Evolutionary conservation across 2,888 invertebrate genomes (phyloP).

Genomic region (Epistrophe grossulariae): DNA sequence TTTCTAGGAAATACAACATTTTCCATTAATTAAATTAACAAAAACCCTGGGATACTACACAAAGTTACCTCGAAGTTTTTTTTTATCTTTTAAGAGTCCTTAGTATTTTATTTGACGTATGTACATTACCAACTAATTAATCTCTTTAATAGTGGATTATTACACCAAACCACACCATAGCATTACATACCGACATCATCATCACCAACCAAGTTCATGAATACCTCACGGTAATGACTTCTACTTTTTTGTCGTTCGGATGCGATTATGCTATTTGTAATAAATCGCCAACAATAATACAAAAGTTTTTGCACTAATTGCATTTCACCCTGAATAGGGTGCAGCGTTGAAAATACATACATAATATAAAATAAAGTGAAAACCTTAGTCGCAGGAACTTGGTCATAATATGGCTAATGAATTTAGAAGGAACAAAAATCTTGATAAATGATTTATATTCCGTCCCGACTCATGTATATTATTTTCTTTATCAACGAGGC

Average conservation of each 20-base stretch:
- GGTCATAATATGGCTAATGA: too few species aligned
- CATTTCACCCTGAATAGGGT: conserved; percentile 43
- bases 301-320: conserved; percentile 63
- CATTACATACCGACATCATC: background rate
- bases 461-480: too few species aligned
- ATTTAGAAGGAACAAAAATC: too few species aligned
- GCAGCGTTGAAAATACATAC: conserved; percentile 1
- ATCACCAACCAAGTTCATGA: conserved; percentile 62
- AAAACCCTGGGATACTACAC: conserved; percentile 7
- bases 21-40: conserved; percentile 32
- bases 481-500: too few species aligned
- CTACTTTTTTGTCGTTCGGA: background rate
- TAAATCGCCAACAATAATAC: conserved; percentile 31
- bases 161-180: background rate
- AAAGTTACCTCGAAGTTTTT: background rate
- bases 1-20: conserved; percentile 12
- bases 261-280: conserved; percentile 35
- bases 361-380: background rate
- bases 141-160: conserved; percentile 10
- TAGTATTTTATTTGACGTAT: conserved; percentile 5
- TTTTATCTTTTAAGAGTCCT: conserved; percentile 5
- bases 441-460: too few species aligned
- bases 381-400: background rate
- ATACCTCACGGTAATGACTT: conserved; percentile 59
- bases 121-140: conserved; percentile 39